These are phyloP conservation scores for Noctuana brunneofusca DNA, from an alignment of 2,888 invertebrate genomes.

Conservation along the genomic window DNA sequence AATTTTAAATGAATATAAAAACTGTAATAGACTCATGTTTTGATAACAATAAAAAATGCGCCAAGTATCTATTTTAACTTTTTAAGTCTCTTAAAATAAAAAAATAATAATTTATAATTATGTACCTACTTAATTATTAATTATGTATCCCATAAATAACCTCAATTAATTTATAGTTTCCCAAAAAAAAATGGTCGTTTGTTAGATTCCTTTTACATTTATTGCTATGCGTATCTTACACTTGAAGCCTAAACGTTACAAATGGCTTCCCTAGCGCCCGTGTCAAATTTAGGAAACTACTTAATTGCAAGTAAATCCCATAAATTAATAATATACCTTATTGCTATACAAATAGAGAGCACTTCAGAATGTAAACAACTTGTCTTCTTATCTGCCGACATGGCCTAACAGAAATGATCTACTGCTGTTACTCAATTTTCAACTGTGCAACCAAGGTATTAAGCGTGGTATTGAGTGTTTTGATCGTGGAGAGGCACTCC, in stretches of 20 bases:
- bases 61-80: no score
- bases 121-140: no score
- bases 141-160: no score
- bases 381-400: slow-evolving; percentile 67
- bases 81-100: no score
- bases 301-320: slow-evolving; percentile 52
- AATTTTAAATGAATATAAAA: no score
- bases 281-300: slow-evolving; percentile 73
- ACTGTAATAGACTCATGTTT: no score
- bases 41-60: no score
- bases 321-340: slow-evolving; percentile 43
- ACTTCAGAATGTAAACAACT: slow-evolving; percentile 46
- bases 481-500: slow-evolving; percentile 59
- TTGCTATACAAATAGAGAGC: slow-evolving; percentile 41
- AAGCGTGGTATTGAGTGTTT: slow-evolving; percentile 43
- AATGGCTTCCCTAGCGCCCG: slow-evolving; percentile 57
- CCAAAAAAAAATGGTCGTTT: no score
- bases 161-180: no score
- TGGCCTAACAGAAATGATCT: slow-evolving; percentile 58
- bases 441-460: slow-evolving; percentile 39
- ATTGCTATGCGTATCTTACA: slow-evolving; percentile 43
- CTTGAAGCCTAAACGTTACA: slow-evolving; percentile 50
- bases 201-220: no score
- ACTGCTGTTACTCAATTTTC: slow-evolving; percentile 41
- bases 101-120: no score